Conservation (phyloP, 2,888 invertebrate genomes). For the Frankliniella fusca region DNA sequence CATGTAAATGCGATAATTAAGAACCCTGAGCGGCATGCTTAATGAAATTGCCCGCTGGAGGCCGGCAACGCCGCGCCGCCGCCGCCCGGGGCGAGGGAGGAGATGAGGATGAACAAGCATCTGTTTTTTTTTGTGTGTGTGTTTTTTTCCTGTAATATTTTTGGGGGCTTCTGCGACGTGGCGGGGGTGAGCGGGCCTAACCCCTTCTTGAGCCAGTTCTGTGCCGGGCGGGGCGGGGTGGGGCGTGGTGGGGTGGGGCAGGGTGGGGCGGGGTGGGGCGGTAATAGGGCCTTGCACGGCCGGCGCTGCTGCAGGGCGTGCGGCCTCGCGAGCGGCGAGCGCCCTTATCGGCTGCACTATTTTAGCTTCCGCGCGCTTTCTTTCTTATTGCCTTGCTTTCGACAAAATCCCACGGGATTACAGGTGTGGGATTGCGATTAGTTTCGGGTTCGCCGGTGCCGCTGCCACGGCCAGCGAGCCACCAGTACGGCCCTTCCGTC, state of each 20-base stretch:
- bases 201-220: background rate
- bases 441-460: background rate
- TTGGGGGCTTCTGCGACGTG: background rate
- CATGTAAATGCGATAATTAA: too few relatives aligned
- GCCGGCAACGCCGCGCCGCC: background rate
- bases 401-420: background rate
- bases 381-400: background rate
- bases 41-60: too few relatives aligned
- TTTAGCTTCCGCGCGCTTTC: background rate
- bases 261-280: background rate
- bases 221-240: background rate
- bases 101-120: background rate
- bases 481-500: too few relatives aligned
- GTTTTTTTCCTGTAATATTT: background rate
- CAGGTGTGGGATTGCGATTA: conserved; percentile 1
- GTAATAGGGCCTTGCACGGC: background rate
- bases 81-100: background rate
- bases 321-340: background rate
- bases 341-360: background rate
- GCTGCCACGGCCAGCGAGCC: too few relatives aligned
- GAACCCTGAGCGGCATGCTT: too few relatives aligned
- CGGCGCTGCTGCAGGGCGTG: background rate
- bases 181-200: background rate
- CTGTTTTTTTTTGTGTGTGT: background rate
- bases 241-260: background rate